Conservation (phyloP, 1,140 invertebrate species). For the Heterodera schachtii region DNA sequence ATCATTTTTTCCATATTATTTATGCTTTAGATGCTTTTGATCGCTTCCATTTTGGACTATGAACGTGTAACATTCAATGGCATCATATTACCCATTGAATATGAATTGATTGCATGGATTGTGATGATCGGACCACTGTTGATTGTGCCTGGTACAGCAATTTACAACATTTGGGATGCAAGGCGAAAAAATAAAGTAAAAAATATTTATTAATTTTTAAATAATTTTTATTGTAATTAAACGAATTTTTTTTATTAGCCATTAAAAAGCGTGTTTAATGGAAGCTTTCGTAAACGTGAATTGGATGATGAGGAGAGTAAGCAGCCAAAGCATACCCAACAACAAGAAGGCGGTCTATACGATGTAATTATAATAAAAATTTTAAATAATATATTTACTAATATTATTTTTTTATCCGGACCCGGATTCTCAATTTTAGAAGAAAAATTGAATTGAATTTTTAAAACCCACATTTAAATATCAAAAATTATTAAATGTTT, state of each 20-base stretch:
- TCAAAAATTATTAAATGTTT: too few relatives aligned
- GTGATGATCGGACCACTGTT: slow-evolving; percentile 52
- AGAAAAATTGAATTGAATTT: too few relatives aligned
- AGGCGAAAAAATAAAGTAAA: slow-evolving; percentile 15
- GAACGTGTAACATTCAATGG: slow-evolving; percentile 56
- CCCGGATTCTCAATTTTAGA: too few relatives aligned
- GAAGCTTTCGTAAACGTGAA: slow-evolving; percentile 33
- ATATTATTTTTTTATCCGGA: too few relatives aligned
- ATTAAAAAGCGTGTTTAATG: slow-evolving; percentile 20
- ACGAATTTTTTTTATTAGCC: background rate
- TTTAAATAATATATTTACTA: too few relatives aligned
- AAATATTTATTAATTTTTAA: background rate
- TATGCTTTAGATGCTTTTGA: slow-evolving; percentile 49
- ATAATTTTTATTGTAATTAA: background rate
- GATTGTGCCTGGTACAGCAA: slow-evolving; percentile 1
- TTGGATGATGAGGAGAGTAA: slow-evolving; percentile 39
- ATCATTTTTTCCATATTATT: background rate
- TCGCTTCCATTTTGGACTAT: slow-evolving; percentile 57
- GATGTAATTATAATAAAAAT: background rate
- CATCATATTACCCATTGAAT: slow-evolving; percentile 49
- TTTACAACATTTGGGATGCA: slow-evolving; percentile 27
- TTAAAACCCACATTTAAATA: too few relatives aligned
- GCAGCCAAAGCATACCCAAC: slow-evolving; percentile 41
- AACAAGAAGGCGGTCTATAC: slow-evolving; percentile 12
- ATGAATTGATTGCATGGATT: slow-evolving; percentile 62